These are phyloP conservation scores for Pica pica DNA, from an alignment of 2,113 vertebrate species.

Conservation along the genomic window DNA sequence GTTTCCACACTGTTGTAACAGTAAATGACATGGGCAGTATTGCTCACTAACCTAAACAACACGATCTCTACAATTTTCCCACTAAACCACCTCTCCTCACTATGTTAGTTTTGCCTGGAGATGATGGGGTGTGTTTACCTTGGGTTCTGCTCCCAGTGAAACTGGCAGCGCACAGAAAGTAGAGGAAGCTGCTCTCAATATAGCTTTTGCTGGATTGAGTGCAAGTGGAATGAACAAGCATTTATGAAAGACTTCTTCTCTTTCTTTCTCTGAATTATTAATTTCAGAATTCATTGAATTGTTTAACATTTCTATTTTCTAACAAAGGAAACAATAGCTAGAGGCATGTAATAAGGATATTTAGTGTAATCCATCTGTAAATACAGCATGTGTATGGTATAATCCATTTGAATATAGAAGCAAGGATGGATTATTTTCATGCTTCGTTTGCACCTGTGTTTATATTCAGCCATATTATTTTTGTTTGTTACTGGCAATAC, in stretches of 20 bases:
- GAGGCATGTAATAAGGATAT: not conserved
- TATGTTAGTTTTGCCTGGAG: not conserved
- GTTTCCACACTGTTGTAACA: not conserved
- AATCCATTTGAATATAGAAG: not conserved
- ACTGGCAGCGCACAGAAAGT: not conserved
- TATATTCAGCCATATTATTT: not conserved
- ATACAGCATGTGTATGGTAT: not conserved
- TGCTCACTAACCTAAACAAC: not conserved
- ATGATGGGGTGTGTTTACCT: not conserved
- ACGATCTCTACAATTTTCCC: not conserved
- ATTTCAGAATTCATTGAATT: not conserved
- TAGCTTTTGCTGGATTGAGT: not conserved
- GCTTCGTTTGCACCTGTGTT: not conserved
- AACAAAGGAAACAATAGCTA: not conserved
- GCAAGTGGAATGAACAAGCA: not conserved
- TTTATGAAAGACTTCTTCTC: not conserved
- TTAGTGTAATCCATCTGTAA: slow-evolving; percentile 9
- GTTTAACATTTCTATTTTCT: not conserved
- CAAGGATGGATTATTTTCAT: not conserved
- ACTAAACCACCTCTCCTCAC: not conserved
- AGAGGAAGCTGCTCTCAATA: not conserved
- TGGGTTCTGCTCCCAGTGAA: not conserved
- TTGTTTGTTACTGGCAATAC: not conserved
- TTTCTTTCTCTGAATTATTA: not conserved
- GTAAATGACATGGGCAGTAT: not conserved